Evolutionary conservation across 2,113 vertebrate genomes (phyloP).

Genomic region (Catharus fuscescens): DNA sequence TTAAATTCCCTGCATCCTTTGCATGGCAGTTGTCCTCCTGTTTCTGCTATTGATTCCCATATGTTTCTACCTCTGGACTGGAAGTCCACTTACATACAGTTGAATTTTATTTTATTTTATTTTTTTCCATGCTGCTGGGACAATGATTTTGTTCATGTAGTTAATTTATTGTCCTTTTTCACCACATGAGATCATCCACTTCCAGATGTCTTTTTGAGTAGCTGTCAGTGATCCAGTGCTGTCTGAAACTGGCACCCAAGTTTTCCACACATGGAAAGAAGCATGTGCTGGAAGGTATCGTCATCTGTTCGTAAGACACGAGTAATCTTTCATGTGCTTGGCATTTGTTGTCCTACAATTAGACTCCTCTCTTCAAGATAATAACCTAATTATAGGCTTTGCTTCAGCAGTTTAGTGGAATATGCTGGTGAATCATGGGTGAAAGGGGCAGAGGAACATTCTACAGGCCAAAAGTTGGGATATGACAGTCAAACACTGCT

Average conservation of each 20-base stretch:
- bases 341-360: slow-evolving; percentile 26
- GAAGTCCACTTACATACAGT: not conserved
- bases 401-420: not conserved
- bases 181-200: slow-evolving; percentile 20
- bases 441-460: slow-evolving; percentile 10
- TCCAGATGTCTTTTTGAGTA: slow-evolving; percentile 68
- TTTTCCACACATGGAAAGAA: not conserved
- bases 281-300: not conserved
- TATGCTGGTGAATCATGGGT: not conserved
- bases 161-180: slow-evolving; percentile 64
- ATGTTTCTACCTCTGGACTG: slow-evolving; percentile 41
- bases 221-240: slow-evolving; percentile 36
- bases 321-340: not conserved
- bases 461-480: not conserved
- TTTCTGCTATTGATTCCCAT: slow-evolving; percentile 47
- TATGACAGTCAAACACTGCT: not conserved
- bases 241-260: slow-evolving; percentile 46
- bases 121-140: slow-evolving; percentile 33
- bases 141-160: slow-evolving; percentile 18
- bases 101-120: not conserved
- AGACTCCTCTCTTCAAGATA: slow-evolving; percentile 2
- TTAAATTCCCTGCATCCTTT: slow-evolving; percentile 35
- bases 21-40: slow-evolving; percentile 25
- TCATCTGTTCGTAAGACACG: not conserved
- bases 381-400: slow-evolving; percentile 48